Evolutionary conservation across 2,888 invertebrate species (phyloP).

Genomic region (Acrobasis repandana): DNA sequence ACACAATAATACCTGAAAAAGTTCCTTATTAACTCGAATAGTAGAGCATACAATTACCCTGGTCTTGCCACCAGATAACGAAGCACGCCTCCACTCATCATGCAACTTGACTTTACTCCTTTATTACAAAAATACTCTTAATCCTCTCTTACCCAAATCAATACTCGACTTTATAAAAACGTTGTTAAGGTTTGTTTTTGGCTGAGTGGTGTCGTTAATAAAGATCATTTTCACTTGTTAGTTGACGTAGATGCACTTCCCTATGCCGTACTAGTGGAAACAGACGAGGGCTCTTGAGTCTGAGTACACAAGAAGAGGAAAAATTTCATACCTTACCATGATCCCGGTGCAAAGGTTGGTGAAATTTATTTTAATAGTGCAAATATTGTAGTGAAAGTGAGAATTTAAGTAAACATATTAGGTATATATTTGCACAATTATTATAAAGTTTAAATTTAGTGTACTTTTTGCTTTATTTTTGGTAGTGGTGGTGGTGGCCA

Average conservation of each 20-base stretch:
- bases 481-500: too few relatives aligned
- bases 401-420: too few relatives aligned
- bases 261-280: constrained; percentile 54
- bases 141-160: background rate
- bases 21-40: constrained; percentile 37
- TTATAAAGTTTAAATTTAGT: too few relatives aligned
- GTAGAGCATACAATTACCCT: constrained; percentile 67
- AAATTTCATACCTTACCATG: constrained; percentile 42
- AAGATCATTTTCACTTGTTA: constrained; percentile 37
- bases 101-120: constrained; percentile 56
- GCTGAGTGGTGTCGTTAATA: constrained; percentile 16
- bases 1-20: constrained; percentile 16
- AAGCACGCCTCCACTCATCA: constrained; percentile 64
- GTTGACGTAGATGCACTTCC: constrained; percentile 53
- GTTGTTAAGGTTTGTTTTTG: constrained; percentile 29
- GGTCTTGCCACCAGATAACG: constrained; percentile 63
- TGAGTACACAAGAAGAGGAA: constrained; percentile 53
- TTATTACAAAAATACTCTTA: constrained; percentile 47
- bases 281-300: constrained; percentile 52
- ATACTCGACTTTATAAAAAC: constrained; percentile 28
- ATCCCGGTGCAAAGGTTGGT: constrained; percentile 27
- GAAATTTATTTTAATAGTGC: constrained; percentile 8
- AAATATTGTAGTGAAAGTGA: too few relatives aligned
- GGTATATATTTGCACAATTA: too few relatives aligned
- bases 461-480: too few relatives aligned